These are phyloP conservation scores for Meleagris gallopavo DNA, from an alignment of 2,113 vertebrate genomes.

Conservation along the genomic window DNA sequence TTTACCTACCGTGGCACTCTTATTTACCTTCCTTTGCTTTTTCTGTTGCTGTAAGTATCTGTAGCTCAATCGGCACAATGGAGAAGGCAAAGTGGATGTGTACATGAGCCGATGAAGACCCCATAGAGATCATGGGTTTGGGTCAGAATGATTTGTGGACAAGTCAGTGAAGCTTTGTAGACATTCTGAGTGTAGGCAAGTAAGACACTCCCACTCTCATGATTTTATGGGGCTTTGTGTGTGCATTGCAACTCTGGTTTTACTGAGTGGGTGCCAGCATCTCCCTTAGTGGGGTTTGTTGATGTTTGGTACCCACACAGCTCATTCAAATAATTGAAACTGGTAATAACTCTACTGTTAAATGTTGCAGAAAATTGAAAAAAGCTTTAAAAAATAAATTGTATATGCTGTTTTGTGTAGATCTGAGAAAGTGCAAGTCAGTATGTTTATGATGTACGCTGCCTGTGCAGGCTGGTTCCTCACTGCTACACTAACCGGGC, in stretches of 20 bases:
- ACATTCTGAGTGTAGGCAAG: neutral
- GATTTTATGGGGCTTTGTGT: neutral
- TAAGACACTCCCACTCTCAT: neutral
- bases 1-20: neutral
- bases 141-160: neutral
- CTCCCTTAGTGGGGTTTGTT: neutral
- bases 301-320: neutral
- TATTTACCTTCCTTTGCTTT: neutral
- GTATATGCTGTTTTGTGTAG: neutral
- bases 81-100: neutral
- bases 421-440: neutral
- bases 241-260: neutral
- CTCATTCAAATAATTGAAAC: neutral
- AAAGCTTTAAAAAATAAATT: neutral
- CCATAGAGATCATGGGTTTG: neutral
- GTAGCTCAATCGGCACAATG: neutral
- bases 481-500: neutral
- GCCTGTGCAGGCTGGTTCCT: neutral
- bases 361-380: neutral
- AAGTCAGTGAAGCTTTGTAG: neutral
- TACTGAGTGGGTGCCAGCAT: neutral
- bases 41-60: neutral
- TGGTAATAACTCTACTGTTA: neutral
- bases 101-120: neutral
- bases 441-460: neutral